phyloP scores from a whole-genome alignment of 2,113 vertebrate species.

The Sinocyclocheilus rhinocerous region DNA sequence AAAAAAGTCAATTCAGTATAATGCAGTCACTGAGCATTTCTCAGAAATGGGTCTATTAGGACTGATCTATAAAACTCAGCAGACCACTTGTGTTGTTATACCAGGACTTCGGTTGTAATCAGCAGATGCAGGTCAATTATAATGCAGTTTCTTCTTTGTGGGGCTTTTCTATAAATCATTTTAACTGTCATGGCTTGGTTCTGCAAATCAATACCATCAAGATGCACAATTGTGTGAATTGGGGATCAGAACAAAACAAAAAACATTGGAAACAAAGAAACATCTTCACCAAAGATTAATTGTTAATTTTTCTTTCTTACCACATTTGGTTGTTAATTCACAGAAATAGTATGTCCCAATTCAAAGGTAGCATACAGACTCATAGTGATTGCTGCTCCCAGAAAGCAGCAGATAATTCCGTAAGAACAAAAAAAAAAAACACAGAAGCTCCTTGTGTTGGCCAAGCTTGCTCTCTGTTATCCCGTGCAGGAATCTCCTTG shows the following conservation, averaged over 20 bases:
- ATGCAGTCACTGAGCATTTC: not conserved
- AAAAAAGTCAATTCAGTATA: slow-evolving; percentile 7
- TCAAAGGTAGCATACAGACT: slow-evolving; percentile 72
- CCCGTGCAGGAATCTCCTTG: slow-evolving; percentile 5
- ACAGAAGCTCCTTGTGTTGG: slow-evolving; percentile 55
- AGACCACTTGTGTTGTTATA: not conserved
- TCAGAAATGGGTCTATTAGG: not conserved
- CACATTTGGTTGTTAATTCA: slow-evolving; percentile 71
- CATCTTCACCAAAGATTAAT: slow-evolving; percentile 57
- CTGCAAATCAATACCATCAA: slow-evolving; percentile 39
- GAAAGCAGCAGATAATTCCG: slow-evolving; percentile 72
- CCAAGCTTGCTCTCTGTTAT: not conserved
- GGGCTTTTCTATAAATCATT: not conserved
- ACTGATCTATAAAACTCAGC: slow-evolving; percentile 36
- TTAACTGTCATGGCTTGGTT: not conserved
- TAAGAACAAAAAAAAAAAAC: slow-evolving; percentile 49
- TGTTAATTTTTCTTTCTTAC: slow-evolving; percentile 57
- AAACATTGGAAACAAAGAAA: slow-evolving; percentile 41
- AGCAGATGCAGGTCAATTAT: not conserved
- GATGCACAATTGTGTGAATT: slow-evolving; percentile 30
- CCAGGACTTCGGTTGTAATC: not conserved
- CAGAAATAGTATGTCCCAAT: slow-evolving; percentile 68
- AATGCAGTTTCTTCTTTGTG: not conserved
- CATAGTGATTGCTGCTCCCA: slow-evolving; percentile 59
- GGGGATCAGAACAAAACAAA: slow-evolving; percentile 17